A percentile compares a stretch with the other conserved stretches of the same genome.
These are phyloP conservation scores for Julus scanicus DNA, from an alignment of 2,888 invertebrate species.

Conservation along the genomic window DNA sequence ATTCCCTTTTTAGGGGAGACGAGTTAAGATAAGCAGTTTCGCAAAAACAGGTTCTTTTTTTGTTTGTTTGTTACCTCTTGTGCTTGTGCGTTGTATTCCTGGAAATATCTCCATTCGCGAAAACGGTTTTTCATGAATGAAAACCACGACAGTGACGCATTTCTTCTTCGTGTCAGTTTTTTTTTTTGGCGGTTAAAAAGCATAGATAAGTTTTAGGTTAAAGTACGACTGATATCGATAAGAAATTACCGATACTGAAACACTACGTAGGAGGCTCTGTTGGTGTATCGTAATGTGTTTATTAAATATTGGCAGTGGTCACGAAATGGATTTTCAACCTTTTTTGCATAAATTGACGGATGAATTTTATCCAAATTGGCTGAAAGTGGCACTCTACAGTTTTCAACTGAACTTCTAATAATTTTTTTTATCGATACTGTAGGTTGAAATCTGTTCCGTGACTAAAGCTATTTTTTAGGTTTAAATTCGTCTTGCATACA, in stretches of 20 bases:
- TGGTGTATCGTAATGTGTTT: background rate
- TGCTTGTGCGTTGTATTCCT: background rate
- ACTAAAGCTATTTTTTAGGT: no score
- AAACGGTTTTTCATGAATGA: constrained; percentile 1
- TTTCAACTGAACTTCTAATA: no score
- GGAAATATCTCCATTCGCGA: background rate
- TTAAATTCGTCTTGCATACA: no score
- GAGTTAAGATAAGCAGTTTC: background rate
- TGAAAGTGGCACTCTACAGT: no score
- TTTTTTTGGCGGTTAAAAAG: background rate
- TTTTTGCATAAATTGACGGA: background rate
- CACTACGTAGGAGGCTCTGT: background rate
- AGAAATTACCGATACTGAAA: no score
- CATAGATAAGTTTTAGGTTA: background rate
- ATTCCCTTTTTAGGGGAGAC: constrained; percentile 4
- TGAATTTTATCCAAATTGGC: no score
- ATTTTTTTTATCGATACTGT: no score
- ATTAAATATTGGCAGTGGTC: no score
- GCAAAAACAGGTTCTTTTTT: background rate
- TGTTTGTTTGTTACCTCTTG: background rate
- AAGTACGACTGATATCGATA: no score
- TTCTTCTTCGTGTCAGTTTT: background rate
- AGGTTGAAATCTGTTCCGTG: no score
- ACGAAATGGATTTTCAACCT: background rate
- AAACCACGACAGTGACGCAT: background rate